Percentiles rank a stretch among this genome's conserved stretches.
Conservation (phyloP, 1,140 invertebrate species). For the Microplitis demolitor region DNA sequence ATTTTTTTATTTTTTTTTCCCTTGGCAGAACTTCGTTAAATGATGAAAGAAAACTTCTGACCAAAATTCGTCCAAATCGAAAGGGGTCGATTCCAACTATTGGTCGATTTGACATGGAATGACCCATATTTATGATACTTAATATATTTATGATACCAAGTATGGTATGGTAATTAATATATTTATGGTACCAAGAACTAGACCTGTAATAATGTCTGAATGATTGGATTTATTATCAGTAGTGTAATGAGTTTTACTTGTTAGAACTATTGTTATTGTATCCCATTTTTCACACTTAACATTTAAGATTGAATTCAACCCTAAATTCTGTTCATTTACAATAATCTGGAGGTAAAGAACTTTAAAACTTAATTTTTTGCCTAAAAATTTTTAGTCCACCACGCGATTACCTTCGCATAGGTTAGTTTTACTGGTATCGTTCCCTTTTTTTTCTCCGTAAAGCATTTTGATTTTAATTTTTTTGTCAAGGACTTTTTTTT, state of each 20-base stretch:
- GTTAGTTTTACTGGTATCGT: not conserved
- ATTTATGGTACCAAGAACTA: not conserved
- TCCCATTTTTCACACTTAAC: slow-evolving; percentile 1
- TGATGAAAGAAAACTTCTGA: too few relatives aligned
- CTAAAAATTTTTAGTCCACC: not conserved
- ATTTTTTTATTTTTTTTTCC: not conserved
- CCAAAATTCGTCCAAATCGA: too few relatives aligned
- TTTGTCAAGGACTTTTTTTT: not conserved
- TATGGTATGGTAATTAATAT: not conserved
- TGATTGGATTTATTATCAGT: not conserved
- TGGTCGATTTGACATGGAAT: too few relatives aligned
- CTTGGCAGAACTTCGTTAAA: too few relatives aligned
- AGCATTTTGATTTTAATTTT: too few relatives aligned
- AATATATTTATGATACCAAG: too few relatives aligned
- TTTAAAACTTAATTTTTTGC: slow-evolving; percentile 8
- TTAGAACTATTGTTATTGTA: not conserved
- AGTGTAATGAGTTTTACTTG: not conserved
- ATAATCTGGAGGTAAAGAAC: slow-evolving; percentile 4
- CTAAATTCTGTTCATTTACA: slow-evolving; percentile 1
- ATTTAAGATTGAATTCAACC: not conserved
- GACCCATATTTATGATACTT: too few relatives aligned
- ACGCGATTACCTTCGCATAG: not conserved
- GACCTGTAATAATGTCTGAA: not conserved
- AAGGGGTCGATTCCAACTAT: too few relatives aligned
- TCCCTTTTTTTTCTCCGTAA: not conserved